Conservation (phyloP, 2,888 invertebrate genomes). For the Hypomecis punctinalis region DNA sequence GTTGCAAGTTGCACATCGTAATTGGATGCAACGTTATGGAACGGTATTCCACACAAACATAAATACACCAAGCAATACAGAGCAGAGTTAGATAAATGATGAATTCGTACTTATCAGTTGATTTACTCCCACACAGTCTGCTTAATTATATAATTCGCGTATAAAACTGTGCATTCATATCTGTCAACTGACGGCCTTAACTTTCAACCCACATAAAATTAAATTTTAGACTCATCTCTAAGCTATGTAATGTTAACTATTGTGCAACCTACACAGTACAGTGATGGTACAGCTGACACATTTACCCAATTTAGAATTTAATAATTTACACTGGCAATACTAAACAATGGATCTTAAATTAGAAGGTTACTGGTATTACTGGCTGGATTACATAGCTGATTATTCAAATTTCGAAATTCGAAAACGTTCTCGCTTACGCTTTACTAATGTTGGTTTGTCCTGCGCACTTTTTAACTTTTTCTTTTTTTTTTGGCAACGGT, state of each 20-base stretch:
- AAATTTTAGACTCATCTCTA: slow-evolving; percentile 67
- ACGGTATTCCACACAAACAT: slow-evolving; percentile 50
- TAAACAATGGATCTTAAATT: slow-evolving; percentile 76
- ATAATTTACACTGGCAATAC: slow-evolving; percentile 70
- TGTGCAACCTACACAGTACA: slow-evolving; percentile 66
- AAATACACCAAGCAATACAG: slow-evolving; percentile 35
- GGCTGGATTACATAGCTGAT: slow-evolving; percentile 54
- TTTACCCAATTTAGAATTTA: slow-evolving; percentile 73
- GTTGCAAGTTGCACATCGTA: slow-evolving; percentile 51
- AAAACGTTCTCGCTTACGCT: slow-evolving; percentile 35
- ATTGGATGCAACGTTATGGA: slow-evolving; percentile 59
- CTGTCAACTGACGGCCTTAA: slow-evolving; percentile 75
- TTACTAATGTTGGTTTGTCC: slow-evolving; percentile 4
- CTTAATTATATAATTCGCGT: slow-evolving; percentile 62
- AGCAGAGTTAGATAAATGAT: slow-evolving; percentile 38
- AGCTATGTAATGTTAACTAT: slow-evolving; percentile 63
- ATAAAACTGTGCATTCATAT: slow-evolving; percentile 67
- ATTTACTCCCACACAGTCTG: slow-evolving; percentile 49
- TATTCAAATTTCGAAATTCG: slow-evolving; percentile 60
- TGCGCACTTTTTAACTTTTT: not conserved
- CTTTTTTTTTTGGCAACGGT: not conserved
- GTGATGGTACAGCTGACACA: slow-evolving; percentile 65
- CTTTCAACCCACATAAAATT: slow-evolving; percentile 70
- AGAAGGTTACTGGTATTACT: slow-evolving; percentile 64
- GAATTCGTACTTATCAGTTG: slow-evolving; percentile 51